A percentile compares a stretch with the other conserved stretches of the same genome.
These are phyloP conservation scores for Chlorops oryzae DNA, from an alignment of 1,140 invertebrate genomes.

Conservation along the genomic window DNA sequence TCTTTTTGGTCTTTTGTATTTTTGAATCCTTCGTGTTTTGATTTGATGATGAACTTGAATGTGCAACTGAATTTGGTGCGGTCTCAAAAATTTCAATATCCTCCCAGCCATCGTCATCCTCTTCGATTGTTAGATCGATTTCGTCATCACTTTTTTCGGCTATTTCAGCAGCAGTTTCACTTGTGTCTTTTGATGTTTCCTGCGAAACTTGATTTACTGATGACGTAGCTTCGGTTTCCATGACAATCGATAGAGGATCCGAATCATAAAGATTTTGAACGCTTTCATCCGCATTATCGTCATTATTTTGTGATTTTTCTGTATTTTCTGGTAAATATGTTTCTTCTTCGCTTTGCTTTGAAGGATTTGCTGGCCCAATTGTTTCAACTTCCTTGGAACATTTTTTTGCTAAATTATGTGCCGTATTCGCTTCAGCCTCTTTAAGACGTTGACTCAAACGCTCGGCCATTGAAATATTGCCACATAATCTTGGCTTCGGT, in stretches of 20 bases:
- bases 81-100: conserved; percentile 19
- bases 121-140: background rate
- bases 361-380: no score
- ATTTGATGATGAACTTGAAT: background rate
- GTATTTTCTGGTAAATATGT: no score
- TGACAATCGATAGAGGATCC: no score
- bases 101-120: conserved; percentile 20
- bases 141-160: background rate
- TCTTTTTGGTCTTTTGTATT: conserved; percentile 5
- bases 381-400: no score
- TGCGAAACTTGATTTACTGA: no score
- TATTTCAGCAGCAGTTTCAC: background rate
- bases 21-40: background rate
- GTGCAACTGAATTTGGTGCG: conserved; percentile 7
- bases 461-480: conserved; percentile 17
- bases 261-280: no score
- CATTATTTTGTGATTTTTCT: background rate
- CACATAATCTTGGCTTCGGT: no score
- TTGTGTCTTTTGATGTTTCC: background rate
- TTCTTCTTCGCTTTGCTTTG: no score
- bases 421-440: conserved; percentile 2
- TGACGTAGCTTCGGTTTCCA: no score
- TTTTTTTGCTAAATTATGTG: background rate
- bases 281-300: background rate
- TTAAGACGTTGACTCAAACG: conserved; percentile 16